Conservation (phyloP, 2,797 vertebrate genomes). For the Tachyglossus aculeatus region DNA sequence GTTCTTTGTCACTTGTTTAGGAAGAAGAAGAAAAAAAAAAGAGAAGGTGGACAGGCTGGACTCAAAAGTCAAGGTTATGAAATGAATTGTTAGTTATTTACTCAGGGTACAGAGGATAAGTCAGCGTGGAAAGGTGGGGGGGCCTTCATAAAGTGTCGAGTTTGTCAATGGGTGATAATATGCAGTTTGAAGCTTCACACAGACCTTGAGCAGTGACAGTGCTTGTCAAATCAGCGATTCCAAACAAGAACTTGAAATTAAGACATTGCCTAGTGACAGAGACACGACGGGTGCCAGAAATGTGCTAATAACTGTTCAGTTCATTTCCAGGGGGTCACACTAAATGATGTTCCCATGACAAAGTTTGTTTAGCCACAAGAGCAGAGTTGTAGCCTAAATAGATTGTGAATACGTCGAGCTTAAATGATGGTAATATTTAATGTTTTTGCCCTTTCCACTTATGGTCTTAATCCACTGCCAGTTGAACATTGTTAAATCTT, state of each 20-base stretch:
- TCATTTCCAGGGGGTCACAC: constrained; percentile 62
- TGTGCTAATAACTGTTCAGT: constrained; percentile 69
- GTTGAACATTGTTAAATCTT: not conserved
- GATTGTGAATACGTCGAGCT: constrained; percentile 20
- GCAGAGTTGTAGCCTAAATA: constrained; percentile 2
- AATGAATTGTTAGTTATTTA: constrained; percentile 90
- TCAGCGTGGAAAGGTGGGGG: constrained; percentile 67
- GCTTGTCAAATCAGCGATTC: constrained; percentile 79
- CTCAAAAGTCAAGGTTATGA: constrained; percentile 92
- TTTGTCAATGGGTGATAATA: constrained; percentile 88
- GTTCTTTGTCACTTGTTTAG: constrained; percentile 89
- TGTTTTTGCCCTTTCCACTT: not conserved
- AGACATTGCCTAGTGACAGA: constrained; percentile 81
- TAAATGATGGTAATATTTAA: not conserved
- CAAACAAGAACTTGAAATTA: constrained; percentile 82
- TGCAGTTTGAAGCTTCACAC: constrained; percentile 73
- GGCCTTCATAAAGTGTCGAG: constrained; percentile 72
- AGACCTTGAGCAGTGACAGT: constrained; percentile 81
- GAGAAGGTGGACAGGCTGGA: constrained; percentile 64
- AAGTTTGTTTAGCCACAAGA: constrained; percentile 75
- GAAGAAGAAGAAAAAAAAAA: constrained; percentile 68
- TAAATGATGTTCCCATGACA: constrained; percentile 61
- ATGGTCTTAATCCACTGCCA: not conserved
- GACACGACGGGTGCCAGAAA: constrained; percentile 74
- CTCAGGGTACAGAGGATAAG: constrained; percentile 78